phyloP scores from a whole-genome alignment of 2,113 vertebrate genomes.

The Chlamydotis undulata region DNA sequence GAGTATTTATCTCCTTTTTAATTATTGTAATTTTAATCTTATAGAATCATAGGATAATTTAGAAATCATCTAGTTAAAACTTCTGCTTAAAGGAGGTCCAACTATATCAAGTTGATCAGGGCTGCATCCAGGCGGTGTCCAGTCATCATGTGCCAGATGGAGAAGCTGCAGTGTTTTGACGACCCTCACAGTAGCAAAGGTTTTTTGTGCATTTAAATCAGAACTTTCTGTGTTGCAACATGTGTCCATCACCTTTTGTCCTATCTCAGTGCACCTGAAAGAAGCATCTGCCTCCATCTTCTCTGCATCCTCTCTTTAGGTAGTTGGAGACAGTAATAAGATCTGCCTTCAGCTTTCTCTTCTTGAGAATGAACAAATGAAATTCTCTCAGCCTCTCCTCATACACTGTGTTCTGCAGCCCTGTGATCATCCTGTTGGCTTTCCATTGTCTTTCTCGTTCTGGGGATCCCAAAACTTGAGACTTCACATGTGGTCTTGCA shows the following conservation, averaged over 20 bases:
- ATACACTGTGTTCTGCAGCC: neutral
- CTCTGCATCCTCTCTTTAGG: neutral
- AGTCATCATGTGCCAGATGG: neutral
- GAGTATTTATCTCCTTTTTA: neutral
- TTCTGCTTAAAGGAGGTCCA: neutral
- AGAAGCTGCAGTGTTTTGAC: neutral
- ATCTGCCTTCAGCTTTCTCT: neutral
- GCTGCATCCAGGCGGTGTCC: neutral
- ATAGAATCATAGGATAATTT: neutral
- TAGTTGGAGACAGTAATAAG: neutral
- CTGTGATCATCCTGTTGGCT: fast-evolving
- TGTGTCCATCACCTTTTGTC: neutral
- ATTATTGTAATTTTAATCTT: neutral
- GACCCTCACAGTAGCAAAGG: neutral
- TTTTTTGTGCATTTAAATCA: neutral
- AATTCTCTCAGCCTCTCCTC: neutral
- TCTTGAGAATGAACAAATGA: neutral
- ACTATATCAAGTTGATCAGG: neutral
- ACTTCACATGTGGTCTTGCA: neutral
- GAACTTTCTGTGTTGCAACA: neutral
- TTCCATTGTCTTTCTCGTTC: neutral
- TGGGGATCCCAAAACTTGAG: neutral
- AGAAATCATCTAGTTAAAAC: neutral
- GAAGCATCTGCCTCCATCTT: neutral
- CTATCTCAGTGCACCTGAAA: neutral